phyloP scores from a whole-genome alignment of 2,888 invertebrate genomes.

The Mesoligia furuncula region DNA sequence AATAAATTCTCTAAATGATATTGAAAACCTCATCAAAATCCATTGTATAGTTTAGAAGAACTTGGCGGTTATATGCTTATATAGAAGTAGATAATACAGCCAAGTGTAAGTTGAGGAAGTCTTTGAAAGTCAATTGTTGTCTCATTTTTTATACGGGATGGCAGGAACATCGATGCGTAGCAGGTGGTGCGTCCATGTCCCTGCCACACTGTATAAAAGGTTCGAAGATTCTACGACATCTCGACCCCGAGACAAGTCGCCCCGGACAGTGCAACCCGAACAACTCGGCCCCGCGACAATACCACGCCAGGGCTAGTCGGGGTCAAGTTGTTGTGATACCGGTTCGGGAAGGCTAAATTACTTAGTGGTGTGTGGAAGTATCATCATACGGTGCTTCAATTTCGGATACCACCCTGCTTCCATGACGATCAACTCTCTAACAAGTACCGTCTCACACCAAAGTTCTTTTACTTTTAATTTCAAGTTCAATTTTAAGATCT shows the following conservation, averaged over 20 bases:
- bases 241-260: too few species aligned
- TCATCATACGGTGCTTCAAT: not conserved
- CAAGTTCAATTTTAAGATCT: constrained; percentile 1
- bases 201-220: not conserved
- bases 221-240: not conserved
- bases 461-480: constrained; percentile 19
- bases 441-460: constrained; percentile 8
- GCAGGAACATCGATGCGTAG: too few species aligned
- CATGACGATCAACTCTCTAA: constrained; percentile 46
- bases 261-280: too few species aligned
- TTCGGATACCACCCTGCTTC: constrained; percentile 1
- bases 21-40: not conserved
- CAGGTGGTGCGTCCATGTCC: too few species aligned
- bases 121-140: not conserved
- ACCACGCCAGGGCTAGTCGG: too few species aligned
- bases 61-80: not conserved
- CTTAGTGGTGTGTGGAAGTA: not conserved
- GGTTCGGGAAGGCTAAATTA: not conserved
- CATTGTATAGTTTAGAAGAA: not conserved
- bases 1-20: not conserved
- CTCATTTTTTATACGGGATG: not conserved
- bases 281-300: too few species aligned
- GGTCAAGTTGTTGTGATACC: not conserved
- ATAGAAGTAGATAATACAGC: not conserved
- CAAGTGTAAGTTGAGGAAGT: not conserved